phyloP scores from a whole-genome alignment of 2,888 invertebrate genomes.

The Drosophila prolongata region DNA sequence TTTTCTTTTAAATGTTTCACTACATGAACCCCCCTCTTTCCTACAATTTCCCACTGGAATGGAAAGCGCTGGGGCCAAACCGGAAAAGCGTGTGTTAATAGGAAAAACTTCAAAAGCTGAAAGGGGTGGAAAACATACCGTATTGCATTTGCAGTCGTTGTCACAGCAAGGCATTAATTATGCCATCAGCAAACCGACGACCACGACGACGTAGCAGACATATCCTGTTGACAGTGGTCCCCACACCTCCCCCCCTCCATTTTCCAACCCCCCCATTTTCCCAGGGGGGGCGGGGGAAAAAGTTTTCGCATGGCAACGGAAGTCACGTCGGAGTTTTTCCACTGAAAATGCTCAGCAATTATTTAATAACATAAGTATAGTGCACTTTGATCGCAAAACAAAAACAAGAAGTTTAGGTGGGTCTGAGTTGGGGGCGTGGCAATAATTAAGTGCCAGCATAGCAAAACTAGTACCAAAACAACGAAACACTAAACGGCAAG shows the following conservation, averaged over 20 bases:
- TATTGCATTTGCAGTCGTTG: conserved; percentile 51
- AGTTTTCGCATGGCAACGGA: conserved; percentile 71
- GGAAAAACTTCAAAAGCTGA: conserved; percentile 35
- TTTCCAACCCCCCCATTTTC: conserved; percentile 4
- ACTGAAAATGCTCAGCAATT: conserved; percentile 58
- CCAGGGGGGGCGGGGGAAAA: conserved; percentile 26
- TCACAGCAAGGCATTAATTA: conserved; percentile 71
- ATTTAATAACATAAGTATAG: conserved; percentile 55
- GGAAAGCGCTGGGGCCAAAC: conserved; percentile 25
- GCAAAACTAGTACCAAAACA: conserved; percentile 4
- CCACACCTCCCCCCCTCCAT: conserved; percentile 3
- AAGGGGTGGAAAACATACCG: conserved; percentile 15
- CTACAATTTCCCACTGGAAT: conserved; percentile 4
- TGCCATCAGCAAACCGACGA: conserved; percentile 69
- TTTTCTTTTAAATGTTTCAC: conserved; percentile 57
- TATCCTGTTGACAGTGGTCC: conserved; percentile 67
- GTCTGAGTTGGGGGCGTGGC: conserved; percentile 20
- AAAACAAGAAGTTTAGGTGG: conserved; percentile 5
- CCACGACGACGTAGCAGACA: conserved; percentile 50
- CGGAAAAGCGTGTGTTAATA: conserved; percentile 39
- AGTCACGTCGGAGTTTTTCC: conserved; percentile 68
- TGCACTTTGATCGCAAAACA: conserved; percentile 10
- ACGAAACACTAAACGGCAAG: background rate
- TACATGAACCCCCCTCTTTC: background rate
- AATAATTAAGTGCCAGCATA: conserved; percentile 14